Evolutionary conservation across 2,797 vertebrate genomes (phyloP), one percentile per base, ranked within the genome.

Genomic region (Enteromius paludinosus): DNA sequence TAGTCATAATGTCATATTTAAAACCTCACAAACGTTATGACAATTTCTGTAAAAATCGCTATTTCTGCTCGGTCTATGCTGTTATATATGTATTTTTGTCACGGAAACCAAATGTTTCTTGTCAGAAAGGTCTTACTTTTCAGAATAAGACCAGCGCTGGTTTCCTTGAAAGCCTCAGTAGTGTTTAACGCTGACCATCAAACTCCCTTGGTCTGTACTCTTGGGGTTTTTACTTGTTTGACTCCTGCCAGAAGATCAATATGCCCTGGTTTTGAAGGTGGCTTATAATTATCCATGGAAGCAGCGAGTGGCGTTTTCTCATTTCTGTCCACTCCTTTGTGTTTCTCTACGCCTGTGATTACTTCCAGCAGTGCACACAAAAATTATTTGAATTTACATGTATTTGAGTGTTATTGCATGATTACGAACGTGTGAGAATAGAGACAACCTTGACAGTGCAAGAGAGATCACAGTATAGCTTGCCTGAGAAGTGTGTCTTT

Each of bases 271-370:
- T 90, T 86, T 89, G 83, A 82, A 87, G 90, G 89, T 89, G 91
- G 90, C 91, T 93, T 92, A 90, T 95, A 92, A 94, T 94, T 92
- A 90, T 68, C 86, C 89, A 88, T 35, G 89, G 88, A 92, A 92
- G 85, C 89, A 79, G 84, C 82, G 88, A 88, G 49, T 82, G 75
- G 47, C 23, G 56, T 83, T 85, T 47, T 87, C 88, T 80, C 61
- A 33, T 82, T 85, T 85, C 82, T 66, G 85, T 92, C 89, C 89
- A 89, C 86, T 86, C 91, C 86, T 52, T 86, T 30, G 87, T 86
- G 77, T 66, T 41, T 81, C 84, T 88, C 90, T 88, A 85, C 85
- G 87, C 81, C 80, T 91, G 90, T 76, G 87, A 90, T 92, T 78
- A 64, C 52, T 12, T 69, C 54, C 38, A 33, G n/a, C 45, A 74